Evolutionary conservation across 2,797 vertebrate genomes (phyloP).

Genomic region (Buphagus erythrorhynchus): DNA sequence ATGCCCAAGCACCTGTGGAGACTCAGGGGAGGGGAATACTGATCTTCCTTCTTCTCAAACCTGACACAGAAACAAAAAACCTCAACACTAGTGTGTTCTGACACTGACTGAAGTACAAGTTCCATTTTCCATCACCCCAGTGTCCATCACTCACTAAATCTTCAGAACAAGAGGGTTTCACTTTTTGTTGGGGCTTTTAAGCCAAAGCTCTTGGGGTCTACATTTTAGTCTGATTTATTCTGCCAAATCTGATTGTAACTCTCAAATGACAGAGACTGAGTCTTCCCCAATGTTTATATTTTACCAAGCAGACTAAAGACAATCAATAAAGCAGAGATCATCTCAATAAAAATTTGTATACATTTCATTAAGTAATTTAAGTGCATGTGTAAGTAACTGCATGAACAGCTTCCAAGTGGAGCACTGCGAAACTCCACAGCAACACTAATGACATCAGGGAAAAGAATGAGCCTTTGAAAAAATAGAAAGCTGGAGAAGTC

Average conservation of each 20-base stretch:
- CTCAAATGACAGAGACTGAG: not conserved
- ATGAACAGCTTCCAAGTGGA: not conserved
- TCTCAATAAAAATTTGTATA: not conserved
- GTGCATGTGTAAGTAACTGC: not conserved
- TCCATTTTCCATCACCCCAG: not conserved
- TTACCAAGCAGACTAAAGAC: not conserved
- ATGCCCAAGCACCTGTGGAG: not conserved
- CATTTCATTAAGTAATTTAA: slow-evolving; percentile 18
- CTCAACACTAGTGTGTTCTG: rapidly evolving
- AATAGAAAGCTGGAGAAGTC: not conserved
- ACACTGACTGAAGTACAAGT: not conserved
- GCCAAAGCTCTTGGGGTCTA: not conserved
- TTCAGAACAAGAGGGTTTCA: not conserved
- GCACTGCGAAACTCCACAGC: not conserved
- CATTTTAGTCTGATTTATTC: not conserved
- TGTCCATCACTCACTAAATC: not conserved
- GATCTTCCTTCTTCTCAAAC: not conserved
- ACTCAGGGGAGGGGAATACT: not conserved
- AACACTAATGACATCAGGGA: not conserved
- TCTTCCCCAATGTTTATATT: not conserved
- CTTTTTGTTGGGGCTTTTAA: not conserved
- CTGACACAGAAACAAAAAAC: not conserved
- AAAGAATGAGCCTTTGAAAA: not conserved
- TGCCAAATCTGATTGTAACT: not conserved
- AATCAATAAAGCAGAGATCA: not conserved